Conservation (phyloP, 1,140 invertebrate species). For the Metaphire vulgaris region DNA sequence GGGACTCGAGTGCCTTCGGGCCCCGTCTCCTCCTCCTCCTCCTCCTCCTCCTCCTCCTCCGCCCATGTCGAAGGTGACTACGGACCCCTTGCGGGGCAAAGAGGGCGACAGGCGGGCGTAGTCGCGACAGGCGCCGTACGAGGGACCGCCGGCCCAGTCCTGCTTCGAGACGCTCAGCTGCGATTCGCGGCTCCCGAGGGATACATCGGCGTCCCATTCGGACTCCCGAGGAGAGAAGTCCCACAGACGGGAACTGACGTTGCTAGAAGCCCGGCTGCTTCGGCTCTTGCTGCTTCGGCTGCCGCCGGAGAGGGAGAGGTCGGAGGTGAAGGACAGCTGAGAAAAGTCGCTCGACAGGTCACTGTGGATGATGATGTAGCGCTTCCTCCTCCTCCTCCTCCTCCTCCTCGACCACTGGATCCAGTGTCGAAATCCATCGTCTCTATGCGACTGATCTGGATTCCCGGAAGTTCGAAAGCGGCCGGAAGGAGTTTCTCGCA, state of each 20-base stretch:
- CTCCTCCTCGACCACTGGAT: not conserved
- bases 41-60: too few species aligned
- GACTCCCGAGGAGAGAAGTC: conserved; percentile 28
- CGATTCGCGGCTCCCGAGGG: conserved; percentile 25
- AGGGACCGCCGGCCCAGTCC: conserved; percentile 23
- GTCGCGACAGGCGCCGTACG: not conserved
- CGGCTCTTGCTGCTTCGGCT: conserved; percentile 16
- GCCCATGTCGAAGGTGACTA: conserved; percentile 24
- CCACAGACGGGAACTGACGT: conserved; percentile 17
- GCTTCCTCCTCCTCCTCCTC: conserved; percentile 13
- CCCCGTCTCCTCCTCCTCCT: not conserved
- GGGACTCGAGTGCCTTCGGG: conserved; percentile 16
- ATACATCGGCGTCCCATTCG: conserved; percentile 28
- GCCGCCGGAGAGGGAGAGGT: conserved; percentile 16
- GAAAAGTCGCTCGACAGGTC: conserved; percentile 27
- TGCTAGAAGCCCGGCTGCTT: conserved; percentile 15
- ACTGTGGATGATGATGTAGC: conserved; percentile 28
- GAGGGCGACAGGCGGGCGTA: conserved; percentile 11
- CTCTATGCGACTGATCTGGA: conserved; percentile 29
- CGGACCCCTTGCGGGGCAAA: conserved; percentile 23
- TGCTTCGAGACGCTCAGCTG: conserved; percentile 24
- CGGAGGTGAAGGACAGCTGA: conserved; percentile 18
- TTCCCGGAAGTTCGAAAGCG: conserved; percentile 23
- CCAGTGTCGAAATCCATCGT: conserved; percentile 20
- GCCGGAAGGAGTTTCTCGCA: not conserved